Evolutionary conservation across 2,888 invertebrate species (phyloP), one percentile per base, ranked within the genome.

Genomic region (Nasonia oneida): DNA sequence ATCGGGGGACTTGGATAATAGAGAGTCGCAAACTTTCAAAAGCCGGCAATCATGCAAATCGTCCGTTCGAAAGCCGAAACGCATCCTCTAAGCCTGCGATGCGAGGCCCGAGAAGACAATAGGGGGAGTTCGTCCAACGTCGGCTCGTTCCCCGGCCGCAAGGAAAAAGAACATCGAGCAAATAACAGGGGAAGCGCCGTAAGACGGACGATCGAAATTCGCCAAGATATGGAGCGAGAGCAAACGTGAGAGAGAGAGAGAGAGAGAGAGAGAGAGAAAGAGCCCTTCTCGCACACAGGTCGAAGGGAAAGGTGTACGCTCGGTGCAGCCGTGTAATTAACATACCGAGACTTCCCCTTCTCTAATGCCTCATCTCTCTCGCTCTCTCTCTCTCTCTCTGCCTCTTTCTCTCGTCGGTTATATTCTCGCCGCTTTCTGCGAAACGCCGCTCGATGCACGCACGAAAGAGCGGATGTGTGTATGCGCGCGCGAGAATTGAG

Each of bases 271-370:
- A 70, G 23, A 23, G 23, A 81, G 77, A 75, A 75, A 80, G 70
- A 18, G 33, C 37, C 70, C 57, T 70, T 33, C 29, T 12, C 6
- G 10, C 8, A 23, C 67, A 67, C 33, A 67, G 67, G 39, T 71
- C 71, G 74, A 76, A 61, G 67, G 88, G 90, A 87, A 88, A 87
- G 88, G 89, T 88, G 90, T 89, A 91, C 91, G 6, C 91, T 91
- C 90, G 91, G 90, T 90, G 92, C 57, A 61, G 57, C 57, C 57
- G 57, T 93, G 92, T 93, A 93, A 93, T 93, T 93, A 93, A 93
- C 93, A 93, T 93, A 93, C 93, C 93, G 91, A 93, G 91, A 91
- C 91, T 90, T 89, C 18, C 33, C 89, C 89, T 88, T 89, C 89
- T 88, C 90, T 90, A 90, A 91, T 89, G 90, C 90, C 89, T 88